Percentiles rank a stretch among this genome's conserved stretches.
Evolutionary conservation across 2,797 vertebrate species (phyloP).

Genomic region (Eremophila alpestris): DNA sequence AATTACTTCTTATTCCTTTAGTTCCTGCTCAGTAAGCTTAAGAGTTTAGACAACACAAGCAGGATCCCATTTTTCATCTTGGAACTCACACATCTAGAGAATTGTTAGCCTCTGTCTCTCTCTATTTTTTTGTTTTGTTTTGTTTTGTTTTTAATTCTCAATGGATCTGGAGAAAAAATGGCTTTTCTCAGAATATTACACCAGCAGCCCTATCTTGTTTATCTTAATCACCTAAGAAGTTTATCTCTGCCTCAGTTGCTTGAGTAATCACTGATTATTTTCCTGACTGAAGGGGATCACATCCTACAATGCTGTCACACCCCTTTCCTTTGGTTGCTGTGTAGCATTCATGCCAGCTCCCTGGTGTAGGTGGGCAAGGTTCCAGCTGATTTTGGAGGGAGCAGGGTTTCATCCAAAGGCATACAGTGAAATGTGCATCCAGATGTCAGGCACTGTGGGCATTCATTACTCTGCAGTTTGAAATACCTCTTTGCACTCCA

Average conservation of each 20-base stretch:
- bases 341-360: not conserved
- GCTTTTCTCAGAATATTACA: not conserved
- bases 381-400: not conserved
- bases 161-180: not conserved
- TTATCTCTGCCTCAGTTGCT: not conserved
- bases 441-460: not conserved
- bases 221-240: not conserved
- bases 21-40: not conserved
- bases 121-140: not conserved
- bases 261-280: not conserved
- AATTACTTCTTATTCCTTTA: not conserved
- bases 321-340: not conserved
- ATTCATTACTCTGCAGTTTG: not conserved
- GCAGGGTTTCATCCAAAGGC: not conserved
- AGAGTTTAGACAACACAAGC: not conserved
- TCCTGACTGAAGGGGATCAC: not conserved
- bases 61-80: not conserved
- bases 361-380: not conserved
- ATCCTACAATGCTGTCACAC: not conserved
- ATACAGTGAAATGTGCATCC: accelerated
- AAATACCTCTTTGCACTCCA: not conserved
- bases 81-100: not conserved
- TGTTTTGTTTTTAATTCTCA: accelerated
- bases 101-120: not conserved
- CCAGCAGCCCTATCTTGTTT: not conserved